phyloP scores from a whole-genome alignment of 2,888 invertebrate species.

The Eurois occulta region DNA sequence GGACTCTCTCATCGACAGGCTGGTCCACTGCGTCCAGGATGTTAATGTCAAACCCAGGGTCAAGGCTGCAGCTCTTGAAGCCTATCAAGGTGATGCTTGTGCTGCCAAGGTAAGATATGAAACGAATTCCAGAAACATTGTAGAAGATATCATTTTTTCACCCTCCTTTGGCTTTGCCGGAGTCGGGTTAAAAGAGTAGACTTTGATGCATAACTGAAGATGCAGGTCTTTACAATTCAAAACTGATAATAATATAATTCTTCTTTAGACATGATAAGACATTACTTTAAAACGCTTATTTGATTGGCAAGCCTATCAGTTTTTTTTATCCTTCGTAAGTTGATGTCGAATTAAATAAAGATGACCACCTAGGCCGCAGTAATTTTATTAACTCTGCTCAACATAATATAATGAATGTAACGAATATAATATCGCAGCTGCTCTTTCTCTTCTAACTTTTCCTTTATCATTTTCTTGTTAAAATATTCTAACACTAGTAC shows the following conservation, averaged over 20 bases:
- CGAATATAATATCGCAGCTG: not conserved
- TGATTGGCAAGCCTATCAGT: not conserved
- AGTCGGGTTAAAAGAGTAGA: not conserved
- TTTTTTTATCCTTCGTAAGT: not conserved
- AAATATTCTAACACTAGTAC: not conserved
- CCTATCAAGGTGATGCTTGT: conserved; percentile 93
- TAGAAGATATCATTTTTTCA: not conserved
- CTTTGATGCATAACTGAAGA: not conserved
- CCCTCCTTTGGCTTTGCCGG: not conserved
- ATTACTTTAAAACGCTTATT: not conserved
- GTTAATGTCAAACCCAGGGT: conserved; percentile 92
- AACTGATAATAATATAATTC: not conserved
- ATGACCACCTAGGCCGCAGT: not conserved
- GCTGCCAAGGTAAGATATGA: conserved; percentile 83
- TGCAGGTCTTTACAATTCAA: not conserved
- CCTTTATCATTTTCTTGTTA: not conserved
- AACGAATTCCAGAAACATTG: conserved; percentile 27
- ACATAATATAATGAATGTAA: not conserved
- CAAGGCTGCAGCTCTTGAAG: conserved; percentile 95
- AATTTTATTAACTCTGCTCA: not conserved
- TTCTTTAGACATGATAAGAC: not conserved
- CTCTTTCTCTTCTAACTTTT: not conserved
- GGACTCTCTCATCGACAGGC: conserved; percentile 90
- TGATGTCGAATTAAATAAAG: not conserved
- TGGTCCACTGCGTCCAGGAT: conserved; percentile 91